Evolutionary conservation across 2,888 invertebrate genomes (phyloP).

Genomic region (Linnaemya vulpina): DNA sequence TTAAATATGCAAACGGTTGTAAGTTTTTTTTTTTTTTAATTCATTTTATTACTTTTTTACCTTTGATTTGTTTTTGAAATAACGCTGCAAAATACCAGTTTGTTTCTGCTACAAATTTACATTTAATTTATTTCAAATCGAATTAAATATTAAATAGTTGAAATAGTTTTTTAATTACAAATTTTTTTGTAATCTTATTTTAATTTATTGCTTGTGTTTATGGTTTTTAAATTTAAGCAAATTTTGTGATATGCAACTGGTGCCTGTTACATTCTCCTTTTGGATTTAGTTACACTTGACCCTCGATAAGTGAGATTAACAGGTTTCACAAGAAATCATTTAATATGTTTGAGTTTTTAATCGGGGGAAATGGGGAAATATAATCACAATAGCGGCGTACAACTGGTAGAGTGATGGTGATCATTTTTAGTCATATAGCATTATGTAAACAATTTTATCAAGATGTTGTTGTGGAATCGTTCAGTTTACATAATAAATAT

Average conservation of each 20-base stretch:
- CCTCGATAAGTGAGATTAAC: not conserved
- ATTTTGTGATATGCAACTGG: not conserved
- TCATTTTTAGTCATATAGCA: too few relatives aligned
- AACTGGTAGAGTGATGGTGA: too few relatives aligned
- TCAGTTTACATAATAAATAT: too few relatives aligned
- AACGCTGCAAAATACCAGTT: not conserved
- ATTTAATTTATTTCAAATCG: not conserved
- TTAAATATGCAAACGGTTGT: slow-evolving; percentile 15
- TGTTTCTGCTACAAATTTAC: not conserved
- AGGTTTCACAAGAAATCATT: too few relatives aligned
- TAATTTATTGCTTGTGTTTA: slow-evolving; percentile 9
- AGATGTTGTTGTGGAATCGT: too few relatives aligned
- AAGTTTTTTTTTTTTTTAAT: not conserved
- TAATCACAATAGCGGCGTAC: too few relatives aligned
- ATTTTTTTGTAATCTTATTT: not conserved
- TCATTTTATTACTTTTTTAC: not conserved
- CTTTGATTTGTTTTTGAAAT: not conserved
- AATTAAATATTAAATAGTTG: slow-evolving; percentile 19
- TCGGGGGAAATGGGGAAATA: too few relatives aligned
- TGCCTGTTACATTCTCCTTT: slow-evolving; percentile 13
- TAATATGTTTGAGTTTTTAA: too few relatives aligned
- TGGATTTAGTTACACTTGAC: not conserved
- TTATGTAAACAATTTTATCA: too few relatives aligned
- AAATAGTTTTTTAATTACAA: slow-evolving; percentile 23
- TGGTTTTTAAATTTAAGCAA: not conserved